These are phyloP conservation scores for Oenanthe oenanthe DNA, from an alignment of 2,113 vertebrate species.

Conservation along the genomic window DNA sequence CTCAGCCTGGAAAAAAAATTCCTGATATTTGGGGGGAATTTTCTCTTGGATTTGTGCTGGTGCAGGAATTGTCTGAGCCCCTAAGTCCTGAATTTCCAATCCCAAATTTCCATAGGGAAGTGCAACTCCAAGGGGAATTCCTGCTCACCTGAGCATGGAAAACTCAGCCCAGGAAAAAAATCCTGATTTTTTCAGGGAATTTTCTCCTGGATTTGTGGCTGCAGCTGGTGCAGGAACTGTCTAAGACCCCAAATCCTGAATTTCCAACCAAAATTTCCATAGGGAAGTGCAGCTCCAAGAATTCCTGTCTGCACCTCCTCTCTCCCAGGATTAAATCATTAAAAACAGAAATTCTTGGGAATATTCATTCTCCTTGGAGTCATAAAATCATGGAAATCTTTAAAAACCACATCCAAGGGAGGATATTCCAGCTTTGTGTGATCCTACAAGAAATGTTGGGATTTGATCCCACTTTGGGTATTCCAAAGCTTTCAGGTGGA, in stretches of 20 bases:
- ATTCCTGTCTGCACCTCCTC: not conserved
- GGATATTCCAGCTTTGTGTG: too few relatives aligned
- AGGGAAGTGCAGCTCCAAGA: not conserved
- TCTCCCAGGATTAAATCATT: too few relatives aligned
- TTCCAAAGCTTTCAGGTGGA: too few relatives aligned
- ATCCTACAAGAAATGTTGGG: too few relatives aligned
- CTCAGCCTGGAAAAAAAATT: too few relatives aligned
- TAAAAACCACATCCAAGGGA: too few relatives aligned
- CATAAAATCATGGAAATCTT: too few relatives aligned
- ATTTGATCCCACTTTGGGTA: too few relatives aligned
- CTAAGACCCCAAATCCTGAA: not conserved
- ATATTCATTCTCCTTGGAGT: too few relatives aligned
- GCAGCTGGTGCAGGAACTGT: not conserved
- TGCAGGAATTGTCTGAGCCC: not conserved
- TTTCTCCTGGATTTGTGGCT: not conserved
- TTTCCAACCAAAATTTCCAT: not conserved
- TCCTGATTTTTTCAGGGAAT: not conserved
- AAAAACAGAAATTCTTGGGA: too few relatives aligned
- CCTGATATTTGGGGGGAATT: not conserved
- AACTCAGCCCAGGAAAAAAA: not conserved
- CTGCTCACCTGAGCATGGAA: not conserved
- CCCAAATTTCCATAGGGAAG: not conserved
- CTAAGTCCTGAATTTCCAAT: not conserved
- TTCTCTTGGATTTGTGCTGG: not conserved
- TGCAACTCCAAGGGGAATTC: not conserved